Conservation (phyloP, 2,113 vertebrate species). For the Cynoglossus semilaevis region DNA sequence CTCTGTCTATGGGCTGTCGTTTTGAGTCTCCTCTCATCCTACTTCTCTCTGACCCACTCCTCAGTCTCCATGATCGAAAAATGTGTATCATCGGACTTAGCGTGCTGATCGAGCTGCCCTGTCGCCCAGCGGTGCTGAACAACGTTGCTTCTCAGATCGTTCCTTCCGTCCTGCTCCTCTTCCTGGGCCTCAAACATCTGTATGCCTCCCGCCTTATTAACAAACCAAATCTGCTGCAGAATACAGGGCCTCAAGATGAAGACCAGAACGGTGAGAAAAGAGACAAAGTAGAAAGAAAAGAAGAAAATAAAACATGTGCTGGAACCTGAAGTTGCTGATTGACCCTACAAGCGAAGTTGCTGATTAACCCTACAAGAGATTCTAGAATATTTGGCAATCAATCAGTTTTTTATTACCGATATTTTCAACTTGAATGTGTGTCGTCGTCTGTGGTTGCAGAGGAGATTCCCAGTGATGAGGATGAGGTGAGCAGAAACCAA, state of each 20-base stretch:
- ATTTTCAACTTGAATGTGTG: not conserved
- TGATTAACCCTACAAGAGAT: too few species aligned
- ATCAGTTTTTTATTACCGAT: too few species aligned
- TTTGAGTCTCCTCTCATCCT: not conserved
- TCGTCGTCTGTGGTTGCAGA: constrained; percentile 69
- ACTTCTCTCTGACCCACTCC: not conserved
- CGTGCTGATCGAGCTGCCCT: constrained; percentile 89
- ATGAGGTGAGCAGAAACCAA: constrained; percentile 79
- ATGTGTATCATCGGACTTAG: constrained; percentile 97
- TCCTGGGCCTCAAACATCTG: constrained; percentile 93
- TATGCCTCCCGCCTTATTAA: constrained; percentile 84
- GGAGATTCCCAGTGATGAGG: constrained; percentile 95
- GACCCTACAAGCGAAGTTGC: too few species aligned
- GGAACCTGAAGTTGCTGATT: too few species aligned
- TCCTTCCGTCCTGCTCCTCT: constrained; percentile 92
- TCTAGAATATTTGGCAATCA: too few species aligned
- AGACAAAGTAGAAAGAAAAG: not conserved
- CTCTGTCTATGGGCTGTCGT: not conserved
- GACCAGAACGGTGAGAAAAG: constrained; percentile 88
- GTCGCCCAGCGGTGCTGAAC: constrained; percentile 83
- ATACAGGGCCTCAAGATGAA: constrained; percentile 74
- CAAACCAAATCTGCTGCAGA: constrained; percentile 78
- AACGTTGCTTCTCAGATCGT: constrained; percentile 87
- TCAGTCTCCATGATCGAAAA: constrained; percentile 94
- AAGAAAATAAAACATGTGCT: too few species aligned